Evolutionary conservation across 2,888 invertebrate species (phyloP), one percentile per base, ranked within the genome.

Genomic region (Flexamia atlantica): DNA sequence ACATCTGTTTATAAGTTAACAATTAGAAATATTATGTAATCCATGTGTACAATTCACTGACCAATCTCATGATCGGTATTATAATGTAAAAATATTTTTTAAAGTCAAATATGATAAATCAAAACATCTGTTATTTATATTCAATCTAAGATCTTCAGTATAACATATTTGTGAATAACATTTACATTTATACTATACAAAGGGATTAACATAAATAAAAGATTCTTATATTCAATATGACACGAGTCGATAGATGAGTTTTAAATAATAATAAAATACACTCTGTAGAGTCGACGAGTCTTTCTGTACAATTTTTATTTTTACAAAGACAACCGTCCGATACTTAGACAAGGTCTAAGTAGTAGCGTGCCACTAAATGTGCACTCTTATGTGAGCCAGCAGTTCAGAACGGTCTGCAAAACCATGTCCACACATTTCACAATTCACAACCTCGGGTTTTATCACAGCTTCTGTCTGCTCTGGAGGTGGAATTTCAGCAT

Each of bases 381-480:
- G 96, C 89, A 96, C 93, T 83, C 95, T 95, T 88, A 96, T 96
- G 90, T 97, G 96, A 83, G 95, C 92, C 85, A 96, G 90, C 64
- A 95, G 90, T 86, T 95, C 95, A 80, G 95, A 94, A 80, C 95
- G 85, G 93, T 94, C 94, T 12, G 93, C 91, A 90, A 97, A 97
- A 87, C 94, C 93, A 74, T 94, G 93, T 82, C 94, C 93, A 89
- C 97, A 97, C 95, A 97, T 96, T 90, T 96, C 96, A 89, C 97
- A 97, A 87, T 94, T 94, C 90, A 93, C 84, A 68, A 83, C 60
- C 68, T 87, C 87, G 12, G 87, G 85, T 79, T 86, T 86, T 57
- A 87, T 85, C 32, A 83, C 85, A 28, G 85, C 82, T 53, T 83
- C 82, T 40, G 84, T 85, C 80, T 84, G 85, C n/a, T 86, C 74